phyloP scores from a whole-genome alignment of 2,888 invertebrate species.

The Lithosia quadra region DNA sequence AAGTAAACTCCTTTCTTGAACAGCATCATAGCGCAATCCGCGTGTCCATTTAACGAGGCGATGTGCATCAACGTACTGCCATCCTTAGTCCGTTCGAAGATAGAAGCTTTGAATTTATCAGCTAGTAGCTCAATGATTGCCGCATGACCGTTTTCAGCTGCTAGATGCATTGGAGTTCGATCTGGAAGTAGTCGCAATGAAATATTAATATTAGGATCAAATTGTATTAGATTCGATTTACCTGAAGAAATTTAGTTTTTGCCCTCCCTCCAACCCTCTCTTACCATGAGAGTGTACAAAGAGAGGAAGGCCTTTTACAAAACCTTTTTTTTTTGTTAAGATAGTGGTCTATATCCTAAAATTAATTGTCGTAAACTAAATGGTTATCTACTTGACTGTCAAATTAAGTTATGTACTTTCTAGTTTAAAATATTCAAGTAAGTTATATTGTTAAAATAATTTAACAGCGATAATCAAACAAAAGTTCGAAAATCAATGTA shows the following conservation, averaged over 20 bases:
- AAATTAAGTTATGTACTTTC: too few relatives aligned
- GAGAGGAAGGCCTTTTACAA: too few relatives aligned
- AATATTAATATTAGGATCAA: constrained; percentile 4
- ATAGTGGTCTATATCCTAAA: too few relatives aligned
- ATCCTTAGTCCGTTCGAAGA: constrained; percentile 98
- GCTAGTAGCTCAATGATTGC: constrained; percentile 97
- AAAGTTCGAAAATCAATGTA: not conserved
- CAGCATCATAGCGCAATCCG: constrained; percentile 99
- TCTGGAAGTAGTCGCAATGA: constrained; percentile 84
- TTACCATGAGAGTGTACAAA: not conserved
- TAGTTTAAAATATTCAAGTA: too few relatives aligned
- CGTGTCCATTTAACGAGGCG: constrained; percentile 98
- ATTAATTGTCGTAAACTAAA: too few relatives aligned
- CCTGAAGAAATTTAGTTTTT: not conserved
- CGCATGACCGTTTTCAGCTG: constrained; percentile 99
- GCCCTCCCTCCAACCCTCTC: too few relatives aligned
- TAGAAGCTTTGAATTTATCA: constrained; percentile 99
- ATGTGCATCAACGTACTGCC: constrained; percentile 99
- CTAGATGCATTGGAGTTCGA: constrained; percentile 98
- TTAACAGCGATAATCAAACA: not conserved
- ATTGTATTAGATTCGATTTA: too few relatives aligned
- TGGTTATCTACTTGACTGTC: too few relatives aligned
- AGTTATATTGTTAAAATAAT: not conserved
- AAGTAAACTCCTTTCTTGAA: constrained; percentile 99
- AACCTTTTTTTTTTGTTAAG: too few relatives aligned